Percentiles rank a stretch among this genome's conserved stretches.
phyloP scores from a whole-genome alignment of 2,888 invertebrate genomes.

The Molanna angustata region DNA sequence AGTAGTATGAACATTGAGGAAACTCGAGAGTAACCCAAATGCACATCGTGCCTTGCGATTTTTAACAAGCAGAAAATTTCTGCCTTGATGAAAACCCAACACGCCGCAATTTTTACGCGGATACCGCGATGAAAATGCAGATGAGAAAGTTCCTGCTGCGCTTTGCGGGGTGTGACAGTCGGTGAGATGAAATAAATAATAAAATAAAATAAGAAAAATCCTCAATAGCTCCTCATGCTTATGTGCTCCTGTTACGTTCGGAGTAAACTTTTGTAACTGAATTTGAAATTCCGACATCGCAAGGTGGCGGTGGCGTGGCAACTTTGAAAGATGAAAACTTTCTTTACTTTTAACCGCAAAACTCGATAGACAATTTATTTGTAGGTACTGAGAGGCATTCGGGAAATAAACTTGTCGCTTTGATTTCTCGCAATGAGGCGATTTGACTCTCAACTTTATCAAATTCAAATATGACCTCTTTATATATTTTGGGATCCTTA shows the following conservation, averaged over 20 bases:
- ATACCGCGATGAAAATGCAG: constrained; percentile 3
- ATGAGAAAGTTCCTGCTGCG: constrained; percentile 3
- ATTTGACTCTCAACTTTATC: background rate
- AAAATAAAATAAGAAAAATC: constrained; percentile 7
- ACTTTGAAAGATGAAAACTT: background rate
- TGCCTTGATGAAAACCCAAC: too few species aligned
- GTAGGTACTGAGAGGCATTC: background rate
- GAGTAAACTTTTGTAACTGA: constrained; percentile 28
- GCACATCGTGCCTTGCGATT: too few species aligned
- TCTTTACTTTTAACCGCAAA: background rate
- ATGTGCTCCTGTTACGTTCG: constrained; percentile 13
- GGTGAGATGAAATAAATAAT: constrained; percentile 19
- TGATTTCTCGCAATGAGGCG: too few species aligned
- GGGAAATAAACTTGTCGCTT: too few species aligned
- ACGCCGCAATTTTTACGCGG: too few species aligned
- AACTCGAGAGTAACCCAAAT: too few species aligned
- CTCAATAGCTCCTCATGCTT: constrained; percentile 24
- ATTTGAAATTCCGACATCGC: constrained; percentile 25
- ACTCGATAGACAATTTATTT: constrained; percentile 4
- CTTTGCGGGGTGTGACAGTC: too few species aligned
- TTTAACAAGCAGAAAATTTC: too few species aligned
- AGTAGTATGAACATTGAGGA: too few species aligned
- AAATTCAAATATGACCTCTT: background rate
- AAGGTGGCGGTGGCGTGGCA: constrained; percentile 14
- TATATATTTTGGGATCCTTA: background rate